phyloP scores from a whole-genome alignment of 2,113 vertebrate genomes.

The Dinomys branickii region DNA sequence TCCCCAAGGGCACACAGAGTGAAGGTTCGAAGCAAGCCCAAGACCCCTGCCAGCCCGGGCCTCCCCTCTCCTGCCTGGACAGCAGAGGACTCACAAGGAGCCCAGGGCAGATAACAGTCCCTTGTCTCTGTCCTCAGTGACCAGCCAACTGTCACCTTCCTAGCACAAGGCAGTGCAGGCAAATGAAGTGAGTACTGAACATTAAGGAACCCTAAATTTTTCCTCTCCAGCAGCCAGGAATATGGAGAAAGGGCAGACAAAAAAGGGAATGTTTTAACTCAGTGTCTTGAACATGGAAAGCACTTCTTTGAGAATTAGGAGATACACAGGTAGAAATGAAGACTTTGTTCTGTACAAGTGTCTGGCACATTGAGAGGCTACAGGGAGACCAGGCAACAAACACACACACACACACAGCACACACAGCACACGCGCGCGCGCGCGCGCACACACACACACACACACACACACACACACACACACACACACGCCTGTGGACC shows the following conservation, averaged over 20 bases:
- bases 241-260: neutral
- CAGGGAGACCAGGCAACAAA: neutral
- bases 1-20: neutral
- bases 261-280: neutral
- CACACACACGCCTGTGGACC: no score
- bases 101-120: fast-evolving
- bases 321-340: neutral
- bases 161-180: fast-evolving
- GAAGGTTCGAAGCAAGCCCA: neutral
- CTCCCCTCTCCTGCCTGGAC: neutral
- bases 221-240: neutral
- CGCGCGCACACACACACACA: no score
- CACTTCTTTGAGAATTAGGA: neutral
- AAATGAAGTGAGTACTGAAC: neutral
- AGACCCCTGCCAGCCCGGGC: neutral
- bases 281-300: neutral
- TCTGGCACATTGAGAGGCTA: neutral
- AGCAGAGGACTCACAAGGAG: neutral
- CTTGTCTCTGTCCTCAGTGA: neutral
- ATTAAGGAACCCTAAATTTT: neutral
- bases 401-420: no score
- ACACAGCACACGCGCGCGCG: no score
- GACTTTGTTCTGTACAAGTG: neutral
- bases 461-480: no score
- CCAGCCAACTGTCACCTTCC: neutral